These are phyloP conservation scores for Himalopsyche phryganea DNA, from an alignment of 1,140 invertebrate species.

Conservation along the genomic window DNA sequence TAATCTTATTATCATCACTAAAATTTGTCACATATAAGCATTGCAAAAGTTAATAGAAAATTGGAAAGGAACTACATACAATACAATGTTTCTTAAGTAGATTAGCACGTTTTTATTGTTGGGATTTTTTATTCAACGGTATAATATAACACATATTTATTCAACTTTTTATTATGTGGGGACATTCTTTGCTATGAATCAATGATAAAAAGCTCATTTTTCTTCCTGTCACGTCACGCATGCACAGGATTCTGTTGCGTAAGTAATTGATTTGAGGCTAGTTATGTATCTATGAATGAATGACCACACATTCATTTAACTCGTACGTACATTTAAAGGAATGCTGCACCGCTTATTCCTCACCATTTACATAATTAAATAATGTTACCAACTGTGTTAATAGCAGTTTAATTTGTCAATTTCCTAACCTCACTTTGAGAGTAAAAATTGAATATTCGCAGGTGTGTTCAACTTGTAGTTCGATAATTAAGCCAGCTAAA, in stretches of 20 bases:
- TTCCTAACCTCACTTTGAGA: neutral
- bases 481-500: too few relatives aligned
- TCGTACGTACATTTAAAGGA: neutral
- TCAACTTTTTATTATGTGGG: too few relatives aligned
- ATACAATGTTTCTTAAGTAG: too few relatives aligned
- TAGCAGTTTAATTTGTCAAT: neutral
- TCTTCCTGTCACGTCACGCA: neutral
- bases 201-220: neutral
- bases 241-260: neutral
- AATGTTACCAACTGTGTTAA: neutral
- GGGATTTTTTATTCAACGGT: too few relatives aligned
- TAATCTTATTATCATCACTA: too few relatives aligned
- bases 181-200: too few relatives aligned
- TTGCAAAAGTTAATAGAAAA: too few relatives aligned
- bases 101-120: too few relatives aligned
- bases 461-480: too few relatives aligned
- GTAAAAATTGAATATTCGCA: neutral
- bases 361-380: slow-evolving; percentile 1
- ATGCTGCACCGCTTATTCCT: neutral
- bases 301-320: neutral
- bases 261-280: neutral
- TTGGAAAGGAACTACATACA: too few relatives aligned
- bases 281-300: neutral
- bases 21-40: too few relatives aligned
- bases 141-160: too few relatives aligned